Percentiles rank a stretch among this genome's conserved stretches.
These are phyloP conservation scores for Ectropis grisescens DNA, from an alignment of 1,140 invertebrate species.

Conservation along the genomic window DNA sequence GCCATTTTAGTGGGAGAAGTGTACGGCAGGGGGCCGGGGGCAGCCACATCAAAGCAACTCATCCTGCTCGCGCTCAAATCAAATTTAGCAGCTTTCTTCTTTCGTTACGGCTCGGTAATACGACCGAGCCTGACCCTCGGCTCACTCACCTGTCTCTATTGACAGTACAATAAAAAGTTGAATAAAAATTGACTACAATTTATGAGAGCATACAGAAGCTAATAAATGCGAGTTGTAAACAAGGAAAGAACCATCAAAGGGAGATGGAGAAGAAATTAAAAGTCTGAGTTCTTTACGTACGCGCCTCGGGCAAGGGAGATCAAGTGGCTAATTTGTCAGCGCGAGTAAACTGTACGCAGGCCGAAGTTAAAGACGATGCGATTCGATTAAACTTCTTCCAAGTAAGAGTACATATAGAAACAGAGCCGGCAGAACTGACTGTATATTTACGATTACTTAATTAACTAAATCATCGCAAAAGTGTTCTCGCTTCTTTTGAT, in stretches of 20 bases:
- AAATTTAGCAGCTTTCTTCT: slow-evolving; percentile 65
- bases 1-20: slow-evolving; percentile 42
- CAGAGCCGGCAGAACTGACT: slow-evolving; percentile 48
- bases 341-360: slow-evolving; percentile 40
- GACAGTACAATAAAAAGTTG: slow-evolving; percentile 3
- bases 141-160: slow-evolving; percentile 14
- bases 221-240: slow-evolving; percentile 21
- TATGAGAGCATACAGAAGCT: slow-evolving; percentile 4
- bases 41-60: slow-evolving; percentile 56
- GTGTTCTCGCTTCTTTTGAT: too few relatives aligned
- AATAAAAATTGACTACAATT: too few relatives aligned
- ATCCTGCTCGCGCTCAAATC: slow-evolving; percentile 53
- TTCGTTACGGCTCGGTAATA: slow-evolving; percentile 42
- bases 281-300: slow-evolving; percentile 33
- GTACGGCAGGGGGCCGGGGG: slow-evolving; percentile 20
- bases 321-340: slow-evolving; percentile 62
- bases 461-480: slow-evolving; percentile 43
- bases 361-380: slow-evolving; percentile 33
- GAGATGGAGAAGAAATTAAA: slow-evolving; percentile 29
- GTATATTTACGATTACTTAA: slow-evolving; percentile 57
- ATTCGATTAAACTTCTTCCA: slow-evolving; percentile 59
- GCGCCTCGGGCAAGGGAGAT: slow-evolving; percentile 31
- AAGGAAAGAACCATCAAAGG: slow-evolving; percentile 20
- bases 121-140: slow-evolving; percentile 26
- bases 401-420: slow-evolving; percentile 48